Base-by-base conservation (phyloP, 2,888 invertebrate species). In the Zygogramma bicolorata region DNA sequence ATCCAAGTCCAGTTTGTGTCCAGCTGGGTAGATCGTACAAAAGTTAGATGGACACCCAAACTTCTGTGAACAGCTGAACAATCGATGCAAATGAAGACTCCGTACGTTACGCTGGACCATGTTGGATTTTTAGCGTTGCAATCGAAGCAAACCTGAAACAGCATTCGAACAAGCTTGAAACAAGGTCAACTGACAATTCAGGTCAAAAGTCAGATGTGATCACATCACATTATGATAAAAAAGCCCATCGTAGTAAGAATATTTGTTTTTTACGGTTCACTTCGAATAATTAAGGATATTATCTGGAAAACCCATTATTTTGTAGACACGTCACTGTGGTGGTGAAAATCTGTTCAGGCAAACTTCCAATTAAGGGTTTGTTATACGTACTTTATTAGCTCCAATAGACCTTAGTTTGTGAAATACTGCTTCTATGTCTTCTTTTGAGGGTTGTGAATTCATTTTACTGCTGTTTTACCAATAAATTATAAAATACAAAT, bases 1-100 rank as follows among this genome's bases (percentile, higher is more conserved):
- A 94, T 88, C 98, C 98, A 99, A 81, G 98, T 98, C 99, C 99
- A 99, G 87, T 97, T 98, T 66, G 98, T 98, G 87, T 99, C 99
- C 76, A 99, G 91, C 87, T 98, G 98, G 70, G 98, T 99, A 57
- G 99, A 99, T 62, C 98, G 91, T 53, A 99, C 98, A 88, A 99
- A 99, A 27, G 97, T 96, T 79, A 99, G 89, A 89, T 97, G 99
- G 70, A 99, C 98, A 62, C 99, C 99, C 72, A 99, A 91, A 82
- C 95, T 93, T 77, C 99, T 92, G 88, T 99, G 99, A 67, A 98
- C 97, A 3, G 99, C 99, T 5, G 99, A 99, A 87, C 99, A 99
- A 88, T 99, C 99, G 87, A 99, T 95, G 88, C 99, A 99, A 82
- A 99, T 95, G 88, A 99, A 99, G 77, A 99, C 96, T 31, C 99